Base-by-base conservation (phyloP, 2,113 vertebrate species). In the Oncorhynchus gorbuscha region DNA sequence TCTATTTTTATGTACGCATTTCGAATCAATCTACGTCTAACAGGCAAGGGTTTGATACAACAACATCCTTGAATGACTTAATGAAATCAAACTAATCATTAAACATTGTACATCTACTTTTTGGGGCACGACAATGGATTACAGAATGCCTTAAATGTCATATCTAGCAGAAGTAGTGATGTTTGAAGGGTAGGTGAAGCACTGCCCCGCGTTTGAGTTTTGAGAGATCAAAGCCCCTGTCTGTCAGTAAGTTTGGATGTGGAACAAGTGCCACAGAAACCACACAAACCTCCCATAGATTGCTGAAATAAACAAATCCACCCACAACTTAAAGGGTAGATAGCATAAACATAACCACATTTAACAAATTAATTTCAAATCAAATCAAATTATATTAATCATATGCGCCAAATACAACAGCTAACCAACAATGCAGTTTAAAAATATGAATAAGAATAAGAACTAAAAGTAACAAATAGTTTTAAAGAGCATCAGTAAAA, bases 241-340 rank as follows among this genome's bases (percentile, higher is more conserved):
- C 59, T 61, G 59, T 61, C 59, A 61, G 59, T 61, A 61, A 61
- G 18, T 61, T 22, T n/a, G n/a, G 59, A 61, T 61, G 59, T 61
- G 59, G 3, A 61, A 61, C 59, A 61, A 39, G 39, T 12, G 9
- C 9, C 39, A 11, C 39, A 45, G 39, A 11, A 45, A 45, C 39
- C 39, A 55, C 51, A 18, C 16, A 18, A 18, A 22, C 59, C n/a
- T 62, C 59, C 59, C 59, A 24, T n/a, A 62, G 8, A 62, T 62
- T 62, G 59, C n/a, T 62, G 59, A n/a, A 62, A n/a, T 62, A 62
- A 62, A 62, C 59, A n/a, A 20, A 62, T n/a, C 59, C 18, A 22
- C 59, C 16, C 35, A 35, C 32, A 61, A 61, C 58, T 61, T 14
- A 51, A 51, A 14, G 35, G 35, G 35, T 35, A 35, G 35, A 7